phyloP scores from a whole-genome alignment of 2,797 vertebrate species.

The Sebastes iracundus region DNA sequence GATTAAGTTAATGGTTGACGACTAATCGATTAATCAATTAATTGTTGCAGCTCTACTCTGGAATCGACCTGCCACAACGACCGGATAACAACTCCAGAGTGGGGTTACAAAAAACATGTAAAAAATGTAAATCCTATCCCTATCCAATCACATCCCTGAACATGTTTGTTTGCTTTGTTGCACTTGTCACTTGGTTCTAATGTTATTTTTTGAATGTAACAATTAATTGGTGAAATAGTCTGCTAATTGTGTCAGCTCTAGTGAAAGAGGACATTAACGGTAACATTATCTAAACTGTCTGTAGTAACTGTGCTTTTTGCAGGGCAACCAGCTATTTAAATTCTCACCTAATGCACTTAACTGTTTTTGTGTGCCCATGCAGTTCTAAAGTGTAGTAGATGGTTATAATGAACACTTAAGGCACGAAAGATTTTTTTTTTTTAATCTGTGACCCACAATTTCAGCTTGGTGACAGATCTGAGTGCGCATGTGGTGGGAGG shows the following conservation, averaged over 20 bases:
- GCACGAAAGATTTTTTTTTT: background rate
- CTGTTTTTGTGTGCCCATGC: background rate
- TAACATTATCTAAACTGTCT: background rate
- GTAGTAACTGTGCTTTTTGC: background rate
- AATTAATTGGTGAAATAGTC: background rate
- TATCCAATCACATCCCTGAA: too few species aligned
- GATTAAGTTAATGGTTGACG: too few species aligned
- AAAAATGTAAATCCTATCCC: too few species aligned
- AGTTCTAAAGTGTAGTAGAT: background rate
- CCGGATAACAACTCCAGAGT: too few species aligned
- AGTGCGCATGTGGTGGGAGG: background rate
- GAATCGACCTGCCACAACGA: too few species aligned
- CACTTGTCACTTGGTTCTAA: too few species aligned
- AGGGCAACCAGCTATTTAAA: background rate
- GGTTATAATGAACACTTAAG: background rate
- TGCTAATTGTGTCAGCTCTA: background rate
- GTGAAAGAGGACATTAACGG: background rate
- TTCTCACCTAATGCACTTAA: background rate
- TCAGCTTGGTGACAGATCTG: conserved; percentile 9
- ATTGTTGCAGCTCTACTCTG: too few species aligned
- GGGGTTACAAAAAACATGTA: too few species aligned
- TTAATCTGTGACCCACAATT: background rate
- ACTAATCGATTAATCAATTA: too few species aligned
- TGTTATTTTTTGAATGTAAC: background rate
- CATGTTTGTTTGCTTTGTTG: too few species aligned